A percentile compares a stretch with the other conserved stretches of the same genome.
Conservation (phyloP, 2,888 invertebrate genomes). For the Minunthozetes semirufus region DNA sequence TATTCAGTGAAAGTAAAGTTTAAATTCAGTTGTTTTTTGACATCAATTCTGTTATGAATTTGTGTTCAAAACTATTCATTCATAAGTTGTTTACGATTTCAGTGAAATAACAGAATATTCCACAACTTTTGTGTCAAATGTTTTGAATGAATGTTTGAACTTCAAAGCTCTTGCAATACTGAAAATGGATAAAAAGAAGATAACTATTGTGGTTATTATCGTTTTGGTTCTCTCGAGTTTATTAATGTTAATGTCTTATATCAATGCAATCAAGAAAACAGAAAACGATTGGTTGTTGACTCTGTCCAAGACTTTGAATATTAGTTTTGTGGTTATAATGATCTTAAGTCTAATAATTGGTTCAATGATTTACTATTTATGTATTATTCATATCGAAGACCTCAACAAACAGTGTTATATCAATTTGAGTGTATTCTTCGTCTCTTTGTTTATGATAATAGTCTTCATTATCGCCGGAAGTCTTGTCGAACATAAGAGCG, state of each 20-base stretch:
- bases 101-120: too few species aligned
- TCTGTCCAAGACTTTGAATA: neutral
- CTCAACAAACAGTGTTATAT: conserved; percentile 3
- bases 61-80: too few species aligned
- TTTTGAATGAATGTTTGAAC: too few species aligned
- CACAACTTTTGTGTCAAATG: too few species aligned
- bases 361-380: conserved; percentile 1
- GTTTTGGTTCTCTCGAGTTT: neutral
- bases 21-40: too few species aligned
- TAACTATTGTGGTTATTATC: neutral
- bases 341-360: neutral
- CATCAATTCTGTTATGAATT: too few species aligned
- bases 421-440: neutral
- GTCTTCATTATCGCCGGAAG: neutral
- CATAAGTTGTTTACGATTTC: too few species aligned
- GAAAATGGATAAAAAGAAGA: neutral
- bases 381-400: neutral
- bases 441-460: neutral
- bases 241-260: neutral
- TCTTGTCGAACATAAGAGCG: neutral
- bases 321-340: neutral
- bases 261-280: neutral
- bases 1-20: too few species aligned
- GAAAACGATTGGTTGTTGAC: neutral
- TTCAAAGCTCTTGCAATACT: too few species aligned